Conservation (phyloP, 2,888 invertebrate species). For the Pyrrhosoma nymphula region DNA sequence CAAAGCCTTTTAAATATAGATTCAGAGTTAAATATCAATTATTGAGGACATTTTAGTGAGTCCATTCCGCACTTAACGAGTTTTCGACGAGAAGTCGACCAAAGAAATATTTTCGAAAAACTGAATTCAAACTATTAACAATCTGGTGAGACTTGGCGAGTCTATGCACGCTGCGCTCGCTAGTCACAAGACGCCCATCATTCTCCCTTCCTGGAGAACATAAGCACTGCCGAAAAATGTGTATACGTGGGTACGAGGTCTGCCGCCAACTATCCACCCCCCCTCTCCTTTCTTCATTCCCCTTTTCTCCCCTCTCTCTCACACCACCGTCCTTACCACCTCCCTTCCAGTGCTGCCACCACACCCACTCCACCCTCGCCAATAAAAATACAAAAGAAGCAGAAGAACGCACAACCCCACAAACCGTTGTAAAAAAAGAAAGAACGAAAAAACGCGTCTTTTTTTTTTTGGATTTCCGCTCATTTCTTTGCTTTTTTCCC, state of each 20-base stretch:
- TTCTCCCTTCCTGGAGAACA: neutral
- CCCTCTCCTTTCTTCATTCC: neutral
- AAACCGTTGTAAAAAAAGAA: neutral
- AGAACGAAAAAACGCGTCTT: neutral
- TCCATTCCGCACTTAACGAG: no score
- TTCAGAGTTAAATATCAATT: no score
- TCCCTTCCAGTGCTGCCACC: neutral
- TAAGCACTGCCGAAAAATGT: neutral
- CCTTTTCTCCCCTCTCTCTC: neutral
- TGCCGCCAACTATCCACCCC: neutral
- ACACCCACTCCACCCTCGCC: neutral
- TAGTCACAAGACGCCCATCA: neutral
- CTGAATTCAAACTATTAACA: no score
- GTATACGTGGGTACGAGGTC: neutral
- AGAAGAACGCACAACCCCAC: neutral
- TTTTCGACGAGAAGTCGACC: no score
- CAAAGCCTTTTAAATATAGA: no score
- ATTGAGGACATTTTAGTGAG: no score
- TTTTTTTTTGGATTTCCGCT: neutral
- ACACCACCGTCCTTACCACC: neutral
- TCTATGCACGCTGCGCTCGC: neutral
- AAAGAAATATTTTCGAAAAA: no score
- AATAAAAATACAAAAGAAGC: neutral
- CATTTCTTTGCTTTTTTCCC: neutral
- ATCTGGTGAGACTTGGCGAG: no score